A percentile compares a stretch with the other conserved stretches of the same genome.
These are phyloP conservation scores for Syngnathus rostellatus DNA, from an alignment of 2,797 vertebrate species.

Conservation along the genomic window DNA sequence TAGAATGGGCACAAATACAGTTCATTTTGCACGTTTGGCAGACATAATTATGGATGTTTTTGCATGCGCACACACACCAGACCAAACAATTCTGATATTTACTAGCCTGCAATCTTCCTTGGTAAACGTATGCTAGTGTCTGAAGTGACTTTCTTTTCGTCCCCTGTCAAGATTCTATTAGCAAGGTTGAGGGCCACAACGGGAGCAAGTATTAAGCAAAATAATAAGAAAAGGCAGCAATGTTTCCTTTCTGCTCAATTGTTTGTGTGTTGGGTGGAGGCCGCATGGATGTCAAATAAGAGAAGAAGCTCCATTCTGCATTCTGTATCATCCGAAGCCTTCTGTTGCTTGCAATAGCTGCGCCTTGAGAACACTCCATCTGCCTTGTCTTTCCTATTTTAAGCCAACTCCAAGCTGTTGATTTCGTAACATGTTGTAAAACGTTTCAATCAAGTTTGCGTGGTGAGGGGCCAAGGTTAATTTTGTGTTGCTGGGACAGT, in stretches of 20 bases:
- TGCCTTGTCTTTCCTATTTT: slow-evolving; percentile 9
- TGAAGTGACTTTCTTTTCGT: no score
- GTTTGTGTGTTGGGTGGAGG: slow-evolving; percentile 17
- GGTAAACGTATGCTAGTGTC: no score
- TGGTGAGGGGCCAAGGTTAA: neutral
- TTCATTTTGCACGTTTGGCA: no score
- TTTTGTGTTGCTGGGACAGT: neutral
- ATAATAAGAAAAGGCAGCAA: neutral
- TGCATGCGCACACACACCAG: no score
- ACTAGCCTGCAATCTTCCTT: no score
- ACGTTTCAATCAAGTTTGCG: neutral
- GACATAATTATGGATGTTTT: no score
- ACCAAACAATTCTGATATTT: no score
- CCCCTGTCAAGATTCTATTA: neutral
- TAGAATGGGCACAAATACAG: no score
- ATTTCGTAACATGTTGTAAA: neutral
- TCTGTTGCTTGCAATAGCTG: slow-evolving; percentile 30
- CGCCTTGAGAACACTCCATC: slow-evolving; percentile 27
- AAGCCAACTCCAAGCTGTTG: neutral
- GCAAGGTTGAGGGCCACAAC: neutral
- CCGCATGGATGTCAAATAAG: slow-evolving; percentile 22
- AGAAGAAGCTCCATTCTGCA: slow-evolving; percentile 22
- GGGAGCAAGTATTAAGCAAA: neutral
- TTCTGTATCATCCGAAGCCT: slow-evolving; percentile 33
- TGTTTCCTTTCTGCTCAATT: slow-evolving; percentile 10